Conservation (phyloP, 2,113 vertebrate genomes). For the Hydropotes inermis region DNA sequence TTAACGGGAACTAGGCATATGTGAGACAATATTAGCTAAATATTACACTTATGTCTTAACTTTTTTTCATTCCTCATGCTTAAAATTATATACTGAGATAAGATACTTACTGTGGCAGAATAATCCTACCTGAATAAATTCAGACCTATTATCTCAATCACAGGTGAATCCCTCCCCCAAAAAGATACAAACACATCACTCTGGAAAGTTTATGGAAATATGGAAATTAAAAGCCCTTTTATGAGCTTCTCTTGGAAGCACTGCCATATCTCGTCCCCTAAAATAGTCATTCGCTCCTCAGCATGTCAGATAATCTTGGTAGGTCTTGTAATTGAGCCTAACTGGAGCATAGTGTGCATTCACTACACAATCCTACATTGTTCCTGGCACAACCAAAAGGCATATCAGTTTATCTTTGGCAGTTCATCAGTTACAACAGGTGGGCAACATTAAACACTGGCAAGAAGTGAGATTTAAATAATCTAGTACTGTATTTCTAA, state of each 20-base stretch:
- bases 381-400: neutral
- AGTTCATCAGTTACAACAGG: neutral
- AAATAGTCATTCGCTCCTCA: neutral
- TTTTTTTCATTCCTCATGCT: neutral
- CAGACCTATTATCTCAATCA: neutral
- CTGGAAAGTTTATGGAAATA: neutral
- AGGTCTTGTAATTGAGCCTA: neutral
- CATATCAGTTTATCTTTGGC: neutral
- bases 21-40: neutral
- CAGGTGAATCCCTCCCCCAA: neutral
- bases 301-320: neutral
- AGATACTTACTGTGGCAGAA: neutral
- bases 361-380: neutral
- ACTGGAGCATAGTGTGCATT: neutral
- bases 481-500: neutral
- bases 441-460: neutral
- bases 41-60: neutral
- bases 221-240: neutral
- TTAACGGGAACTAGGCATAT: neutral
- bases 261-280: neutral
- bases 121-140: neutral
- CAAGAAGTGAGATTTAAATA: neutral
- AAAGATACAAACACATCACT: neutral
- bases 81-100: neutral
- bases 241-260: neutral